A percentile compares a stretch with the other conserved stretches of the same genome.
Conservation (phyloP, 2,888 invertebrate species). For the Nemurella pictetii region DNA sequence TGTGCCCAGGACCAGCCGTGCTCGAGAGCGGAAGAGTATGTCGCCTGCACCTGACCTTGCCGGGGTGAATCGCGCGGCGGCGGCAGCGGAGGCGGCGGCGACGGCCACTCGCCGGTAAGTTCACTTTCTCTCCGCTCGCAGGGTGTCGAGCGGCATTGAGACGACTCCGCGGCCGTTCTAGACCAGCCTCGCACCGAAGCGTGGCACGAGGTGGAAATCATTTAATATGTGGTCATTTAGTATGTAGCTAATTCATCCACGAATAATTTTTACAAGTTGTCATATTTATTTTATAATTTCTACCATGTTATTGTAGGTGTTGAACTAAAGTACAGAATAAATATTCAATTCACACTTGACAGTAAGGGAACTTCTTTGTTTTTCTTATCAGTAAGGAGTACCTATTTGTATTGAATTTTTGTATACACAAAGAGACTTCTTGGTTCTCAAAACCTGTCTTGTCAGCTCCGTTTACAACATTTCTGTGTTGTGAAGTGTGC, state of each 20-base stretch:
- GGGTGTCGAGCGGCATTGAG: neutral
- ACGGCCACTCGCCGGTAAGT: neutral
- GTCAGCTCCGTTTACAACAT: neutral
- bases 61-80: neutral
- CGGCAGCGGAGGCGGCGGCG: neutral
- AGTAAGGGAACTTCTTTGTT: neutral
- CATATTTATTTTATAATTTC: neutral
- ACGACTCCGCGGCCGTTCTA: neutral
- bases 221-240: neutral
- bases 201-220: neutral
- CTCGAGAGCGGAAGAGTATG: neutral
- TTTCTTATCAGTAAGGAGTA: neutral
- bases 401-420: neutral
- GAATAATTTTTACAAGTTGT: neutral
- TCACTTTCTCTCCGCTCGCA: neutral
- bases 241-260: neutral
- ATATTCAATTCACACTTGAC: neutral
- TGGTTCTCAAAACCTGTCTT: neutral
- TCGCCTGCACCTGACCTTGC: conserved; percentile 10
- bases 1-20: neutral
- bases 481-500: neutral
- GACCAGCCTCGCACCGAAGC: neutral
- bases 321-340: neutral
- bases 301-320: neutral
- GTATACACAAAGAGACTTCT: neutral